Evolutionary conservation across 2,797 vertebrate species (phyloP), one percentile per base, ranked within the genome.

Genomic region (Threskiornis aethiopicus): DNA sequence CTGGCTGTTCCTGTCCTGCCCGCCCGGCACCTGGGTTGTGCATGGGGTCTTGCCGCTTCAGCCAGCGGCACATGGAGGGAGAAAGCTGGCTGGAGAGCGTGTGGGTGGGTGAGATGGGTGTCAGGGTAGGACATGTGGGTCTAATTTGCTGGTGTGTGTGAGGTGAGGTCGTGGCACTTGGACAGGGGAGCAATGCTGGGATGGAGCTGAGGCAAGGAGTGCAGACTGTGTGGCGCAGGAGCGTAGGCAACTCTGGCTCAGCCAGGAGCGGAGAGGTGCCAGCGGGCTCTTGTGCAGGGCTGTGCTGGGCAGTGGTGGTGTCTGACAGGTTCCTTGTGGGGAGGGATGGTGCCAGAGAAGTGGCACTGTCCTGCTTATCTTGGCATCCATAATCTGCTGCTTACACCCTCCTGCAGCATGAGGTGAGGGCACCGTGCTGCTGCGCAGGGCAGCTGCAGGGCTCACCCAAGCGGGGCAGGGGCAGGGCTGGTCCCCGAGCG

Each of bases 161-260:
- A 41, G 39, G 39, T 41, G 55, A 15, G 15, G 33, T 35, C 42
- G 41, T 64, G 37, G 17, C 44, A 61, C 31, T 18, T 0, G 0
- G 35, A 25, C 20, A 20, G 35, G 42, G 37, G 21, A 42, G 58
- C 1, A 1, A 29, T 14, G 78, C 37, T 39, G 46, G n/a, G 41
- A 6, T 31, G 84, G 15, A 80, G 72, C 7, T 10, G 18, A 61
- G 41, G 49, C 2, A 4, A 39, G 46, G 11, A 64, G 66, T 67
- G 19, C 41, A 13, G 33, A 16, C 64, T 73, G 31, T 1, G 0
- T 3, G 9, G 54, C 5, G 3, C 42, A 51, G 42, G 54, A 83
- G 9, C 3, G 2, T 21, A 5, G 64, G 67, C 2, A 3, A 47
- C 44, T 55, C 12, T 0, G 0, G 59, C 46, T 72, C 54, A 69